Percentiles rank a stretch among this genome's conserved stretches.
These are phyloP conservation scores for Sebastolobus altivelis DNA, from an alignment of 2,797 vertebrate species.

Conservation along the genomic window DNA sequence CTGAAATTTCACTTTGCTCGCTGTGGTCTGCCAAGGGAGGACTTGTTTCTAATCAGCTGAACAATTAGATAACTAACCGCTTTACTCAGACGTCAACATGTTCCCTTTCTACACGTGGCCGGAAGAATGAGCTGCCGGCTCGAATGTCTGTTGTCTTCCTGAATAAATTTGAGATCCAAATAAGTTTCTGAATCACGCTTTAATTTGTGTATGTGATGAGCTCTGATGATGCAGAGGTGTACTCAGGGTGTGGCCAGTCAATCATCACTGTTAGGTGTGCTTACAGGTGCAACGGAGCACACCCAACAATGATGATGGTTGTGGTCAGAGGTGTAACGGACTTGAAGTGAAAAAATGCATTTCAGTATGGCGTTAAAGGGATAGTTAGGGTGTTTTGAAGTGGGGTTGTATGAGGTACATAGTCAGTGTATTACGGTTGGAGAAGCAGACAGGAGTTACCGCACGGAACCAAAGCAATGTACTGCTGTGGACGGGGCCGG, in stretches of 20 bases:
- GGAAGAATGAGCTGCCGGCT: background rate
- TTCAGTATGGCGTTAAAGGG: background rate
- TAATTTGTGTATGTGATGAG: background rate
- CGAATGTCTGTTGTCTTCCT: background rate
- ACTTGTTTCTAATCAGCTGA: background rate
- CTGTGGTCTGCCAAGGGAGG: background rate
- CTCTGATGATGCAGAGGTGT: constrained; percentile 3
- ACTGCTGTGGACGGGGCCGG: too few relatives aligned
- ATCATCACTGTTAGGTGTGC: background rate
- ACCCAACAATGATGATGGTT: constrained; percentile 9
- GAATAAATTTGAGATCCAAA: background rate
- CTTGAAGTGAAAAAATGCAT: background rate
- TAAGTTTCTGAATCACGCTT: background rate
- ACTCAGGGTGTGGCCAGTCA: background rate
- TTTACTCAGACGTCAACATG: background rate
- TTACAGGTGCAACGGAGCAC: constrained; percentile 2
- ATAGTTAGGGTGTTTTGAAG: background rate
- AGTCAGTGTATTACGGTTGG: too few relatives aligned
- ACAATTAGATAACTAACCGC: background rate
- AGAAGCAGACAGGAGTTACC: too few relatives aligned
- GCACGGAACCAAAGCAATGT: too few relatives aligned
- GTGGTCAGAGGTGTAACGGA: constrained; percentile 6
- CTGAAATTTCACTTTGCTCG: background rate
- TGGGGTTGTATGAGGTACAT: too few relatives aligned
- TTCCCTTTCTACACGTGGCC: background rate